These are phyloP conservation scores for Dendrolimus pini DNA, from an alignment of 2,888 invertebrate genomes.

Conservation along the genomic window DNA sequence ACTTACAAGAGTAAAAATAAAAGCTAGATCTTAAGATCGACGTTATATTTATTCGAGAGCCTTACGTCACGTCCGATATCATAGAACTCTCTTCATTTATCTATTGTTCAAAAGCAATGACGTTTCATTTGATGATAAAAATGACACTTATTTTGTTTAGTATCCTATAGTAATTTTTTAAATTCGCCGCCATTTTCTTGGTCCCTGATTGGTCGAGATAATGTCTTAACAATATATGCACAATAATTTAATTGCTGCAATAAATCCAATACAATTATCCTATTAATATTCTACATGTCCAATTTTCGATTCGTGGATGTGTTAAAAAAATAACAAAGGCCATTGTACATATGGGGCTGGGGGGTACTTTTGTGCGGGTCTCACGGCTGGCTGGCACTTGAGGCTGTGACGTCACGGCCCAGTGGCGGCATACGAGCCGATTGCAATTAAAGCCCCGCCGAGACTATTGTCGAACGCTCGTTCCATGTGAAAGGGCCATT, in stretches of 20 bases:
- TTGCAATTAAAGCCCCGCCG: conserved; percentile 30
- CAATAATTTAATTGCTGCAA: neutral
- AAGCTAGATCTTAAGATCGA: too few relatives aligned
- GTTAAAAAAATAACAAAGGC: neutral
- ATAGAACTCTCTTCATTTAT: too few relatives aligned
- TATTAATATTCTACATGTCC: neutral
- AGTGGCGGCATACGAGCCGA: conserved; percentile 15
- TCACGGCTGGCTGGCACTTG: conserved; percentile 2
- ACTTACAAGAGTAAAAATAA: too few relatives aligned
- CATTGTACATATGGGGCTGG: neutral
- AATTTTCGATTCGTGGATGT: neutral
- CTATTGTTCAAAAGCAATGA: too few relatives aligned
- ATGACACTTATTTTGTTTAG: too few relatives aligned
- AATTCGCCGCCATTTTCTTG: too few relatives aligned
- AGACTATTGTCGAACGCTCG: conserved; percentile 20
- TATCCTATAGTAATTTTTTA: too few relatives aligned
- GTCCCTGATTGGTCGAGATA: too few relatives aligned
- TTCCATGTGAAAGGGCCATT: conserved; percentile 31
- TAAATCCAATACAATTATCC: neutral
- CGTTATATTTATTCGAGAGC: too few relatives aligned
- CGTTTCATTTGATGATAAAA: too few relatives aligned
- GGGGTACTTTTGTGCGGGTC: conserved; percentile 1
- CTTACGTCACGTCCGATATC: too few relatives aligned
- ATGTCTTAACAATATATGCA: too few relatives aligned
- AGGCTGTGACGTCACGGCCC: neutral